Evolutionary conservation across 2,113 vertebrate genomes (phyloP).

Genomic region (Melanerpes aurifrons): DNA sequence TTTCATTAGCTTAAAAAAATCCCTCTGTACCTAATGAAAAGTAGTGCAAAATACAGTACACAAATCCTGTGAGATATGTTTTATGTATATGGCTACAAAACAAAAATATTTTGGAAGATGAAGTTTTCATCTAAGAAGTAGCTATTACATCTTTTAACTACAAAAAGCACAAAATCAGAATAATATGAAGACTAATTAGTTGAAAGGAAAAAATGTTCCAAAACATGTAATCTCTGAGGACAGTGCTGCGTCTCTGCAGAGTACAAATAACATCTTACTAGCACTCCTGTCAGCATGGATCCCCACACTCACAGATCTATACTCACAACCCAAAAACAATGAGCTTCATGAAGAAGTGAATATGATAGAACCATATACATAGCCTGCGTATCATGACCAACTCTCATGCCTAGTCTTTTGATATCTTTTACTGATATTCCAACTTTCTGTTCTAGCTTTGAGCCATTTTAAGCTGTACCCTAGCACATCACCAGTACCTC

Average conservation of each 20-base stretch:
- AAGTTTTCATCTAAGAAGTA: not conserved
- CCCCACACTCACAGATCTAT: not conserved
- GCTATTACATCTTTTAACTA: not conserved
- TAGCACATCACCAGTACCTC: not conserved
- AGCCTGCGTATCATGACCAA: not conserved
- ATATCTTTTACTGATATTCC: not conserved
- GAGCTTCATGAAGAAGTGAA: not conserved
- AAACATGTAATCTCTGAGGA: not conserved
- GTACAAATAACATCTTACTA: not conserved
- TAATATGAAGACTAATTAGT: not conserved
- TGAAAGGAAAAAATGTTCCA: not conserved
- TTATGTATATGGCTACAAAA: not conserved
- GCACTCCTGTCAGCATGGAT: not conserved
- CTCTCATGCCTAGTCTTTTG: not conserved
- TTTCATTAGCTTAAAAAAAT: not conserved
- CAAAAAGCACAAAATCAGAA: not conserved
- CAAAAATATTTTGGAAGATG: not conserved
- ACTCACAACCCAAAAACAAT: not conserved
- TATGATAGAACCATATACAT: not conserved
- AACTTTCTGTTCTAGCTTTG: not conserved
- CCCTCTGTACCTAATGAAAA: not conserved
- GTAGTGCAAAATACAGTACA: not conserved
- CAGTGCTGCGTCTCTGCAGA: not conserved
- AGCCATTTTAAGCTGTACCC: not conserved
- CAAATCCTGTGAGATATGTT: not conserved